Evolutionary conservation across 2,797 vertebrate genomes (phyloP).

Genomic region (Notoglanidium macrostoma): DNA sequence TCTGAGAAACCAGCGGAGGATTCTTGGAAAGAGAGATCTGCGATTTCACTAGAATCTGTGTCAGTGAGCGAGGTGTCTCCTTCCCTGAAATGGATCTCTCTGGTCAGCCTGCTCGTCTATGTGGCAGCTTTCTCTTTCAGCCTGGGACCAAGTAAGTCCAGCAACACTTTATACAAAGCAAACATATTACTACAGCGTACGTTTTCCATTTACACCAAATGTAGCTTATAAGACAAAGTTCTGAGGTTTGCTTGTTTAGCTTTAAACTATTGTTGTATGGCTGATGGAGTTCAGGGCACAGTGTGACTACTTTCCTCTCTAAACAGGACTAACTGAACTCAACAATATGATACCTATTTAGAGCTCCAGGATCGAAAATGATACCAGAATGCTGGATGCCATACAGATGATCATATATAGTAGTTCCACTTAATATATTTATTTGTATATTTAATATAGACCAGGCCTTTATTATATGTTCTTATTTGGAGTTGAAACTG

Average conservation of each 20-base stretch:
- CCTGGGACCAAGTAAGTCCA: constrained; percentile 92
- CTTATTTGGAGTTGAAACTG: background rate
- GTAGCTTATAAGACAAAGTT: background rate
- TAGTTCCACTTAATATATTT: background rate
- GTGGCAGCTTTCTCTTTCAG: constrained; percentile 92
- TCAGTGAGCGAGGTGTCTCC: constrained; percentile 63
- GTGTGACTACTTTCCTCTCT: background rate
- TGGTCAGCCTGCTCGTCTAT: constrained; percentile 88
- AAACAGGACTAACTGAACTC: background rate
- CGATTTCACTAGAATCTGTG: constrained; percentile 31
- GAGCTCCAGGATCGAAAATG: background rate
- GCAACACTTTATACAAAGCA: background rate
- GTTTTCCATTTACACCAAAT: background rate
- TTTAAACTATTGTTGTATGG: background rate
- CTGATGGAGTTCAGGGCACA: background rate
- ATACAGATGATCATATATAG: background rate
- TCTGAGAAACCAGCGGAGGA: constrained; percentile 12
- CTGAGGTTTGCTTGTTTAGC: background rate
- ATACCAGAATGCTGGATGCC: background rate
- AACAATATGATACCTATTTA: background rate
- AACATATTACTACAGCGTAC: background rate
- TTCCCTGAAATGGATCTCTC: constrained; percentile 85
- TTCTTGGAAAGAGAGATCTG: constrained; percentile 39
- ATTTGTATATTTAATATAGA: too few species aligned
- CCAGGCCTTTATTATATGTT: too few species aligned